phyloP scores from a whole-genome alignment of 2,113 vertebrate species.

The Callithrix jacchus region DNA sequence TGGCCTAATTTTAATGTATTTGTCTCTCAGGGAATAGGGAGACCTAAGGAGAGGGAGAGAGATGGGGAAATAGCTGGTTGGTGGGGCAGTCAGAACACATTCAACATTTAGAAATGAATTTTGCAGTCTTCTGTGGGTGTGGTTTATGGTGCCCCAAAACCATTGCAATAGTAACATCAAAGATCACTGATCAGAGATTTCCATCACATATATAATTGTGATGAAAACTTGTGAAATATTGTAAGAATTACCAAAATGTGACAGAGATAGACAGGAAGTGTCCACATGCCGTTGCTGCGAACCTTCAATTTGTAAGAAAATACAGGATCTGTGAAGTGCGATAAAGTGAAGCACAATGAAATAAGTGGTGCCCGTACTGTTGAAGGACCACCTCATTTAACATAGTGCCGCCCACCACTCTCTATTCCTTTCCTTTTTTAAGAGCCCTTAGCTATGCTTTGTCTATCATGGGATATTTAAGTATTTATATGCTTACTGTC shows the following conservation, averaged over 20 bases:
- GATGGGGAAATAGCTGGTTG: background rate
- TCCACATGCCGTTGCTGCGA: background rate
- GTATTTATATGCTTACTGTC: background rate
- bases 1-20: background rate
- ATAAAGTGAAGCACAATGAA: background rate
- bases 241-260: background rate
- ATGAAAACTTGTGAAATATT: background rate
- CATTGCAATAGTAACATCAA: background rate
- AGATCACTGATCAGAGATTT: background rate
- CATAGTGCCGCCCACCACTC: background rate
- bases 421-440: background rate
- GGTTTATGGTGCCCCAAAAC: background rate
- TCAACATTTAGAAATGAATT: too few species aligned
- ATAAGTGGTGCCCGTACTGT: background rate
- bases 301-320: background rate
- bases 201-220: background rate
- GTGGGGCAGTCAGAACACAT: background rate
- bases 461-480: background rate
- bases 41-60: background rate
- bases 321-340: background rate
- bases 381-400: background rate
- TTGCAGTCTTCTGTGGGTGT: background rate
- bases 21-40: background rate
- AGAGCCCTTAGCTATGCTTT: background rate
- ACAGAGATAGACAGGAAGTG: background rate